Percentiles rank a stretch among this genome's conserved stretches.
These are phyloP conservation scores for Falco biarmicus DNA, from an alignment of 2,797 vertebrate genomes.

Conservation along the genomic window DNA sequence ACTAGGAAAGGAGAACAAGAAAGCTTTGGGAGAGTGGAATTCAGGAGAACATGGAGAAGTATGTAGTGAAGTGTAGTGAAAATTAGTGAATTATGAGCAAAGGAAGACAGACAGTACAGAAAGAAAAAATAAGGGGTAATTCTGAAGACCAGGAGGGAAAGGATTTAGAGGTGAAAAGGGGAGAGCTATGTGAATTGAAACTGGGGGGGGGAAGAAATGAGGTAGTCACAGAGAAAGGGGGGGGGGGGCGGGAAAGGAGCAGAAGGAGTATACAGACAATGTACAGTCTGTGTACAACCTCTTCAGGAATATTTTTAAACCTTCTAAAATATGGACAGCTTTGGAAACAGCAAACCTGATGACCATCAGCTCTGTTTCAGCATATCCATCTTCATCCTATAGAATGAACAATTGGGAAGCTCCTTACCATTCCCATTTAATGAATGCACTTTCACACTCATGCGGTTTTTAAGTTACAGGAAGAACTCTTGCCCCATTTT, in stretches of 20 bases:
- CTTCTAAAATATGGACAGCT: neutral
- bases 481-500: neutral
- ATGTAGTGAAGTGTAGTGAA: neutral
- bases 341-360: neutral
- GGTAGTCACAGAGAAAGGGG: neutral
- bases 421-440: neutral
- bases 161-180: neutral
- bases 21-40: neutral
- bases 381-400: neutral
- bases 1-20: neutral
- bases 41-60: neutral
- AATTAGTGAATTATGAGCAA: neutral
- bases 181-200: neutral
- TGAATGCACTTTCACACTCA: neutral
- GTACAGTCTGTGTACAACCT: fast-evolving
- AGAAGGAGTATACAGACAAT: neutral
- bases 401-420: neutral
- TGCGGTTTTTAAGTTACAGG: neutral
- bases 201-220: fast-evolving
- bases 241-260: neutral
- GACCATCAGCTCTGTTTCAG: neutral
- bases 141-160: neutral
- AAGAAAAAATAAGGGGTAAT: neutral
- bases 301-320: neutral
- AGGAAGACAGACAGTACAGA: neutral